A percentile compares a stretch with the other conserved stretches of the same genome.
phyloP scores from a whole-genome alignment of 53 echinoderm and acorn worm species.

The Echinarachnius parma region DNA sequence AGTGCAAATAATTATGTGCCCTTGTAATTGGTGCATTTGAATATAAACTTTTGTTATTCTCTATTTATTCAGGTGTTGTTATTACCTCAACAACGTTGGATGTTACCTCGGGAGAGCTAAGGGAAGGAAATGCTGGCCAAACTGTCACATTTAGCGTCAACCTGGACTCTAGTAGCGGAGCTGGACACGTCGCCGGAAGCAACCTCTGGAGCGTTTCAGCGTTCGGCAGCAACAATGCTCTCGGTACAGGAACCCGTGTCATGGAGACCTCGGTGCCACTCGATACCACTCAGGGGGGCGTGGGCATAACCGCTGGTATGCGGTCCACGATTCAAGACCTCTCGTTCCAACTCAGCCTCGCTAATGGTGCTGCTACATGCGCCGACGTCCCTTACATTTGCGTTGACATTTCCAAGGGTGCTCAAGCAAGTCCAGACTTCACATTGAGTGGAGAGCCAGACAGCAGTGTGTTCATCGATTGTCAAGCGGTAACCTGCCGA shows the following conservation, averaged over 20 bases:
- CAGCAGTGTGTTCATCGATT: background rate
- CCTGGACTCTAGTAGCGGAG: constrained; percentile 39
- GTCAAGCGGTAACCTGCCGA: constrained; percentile 4
- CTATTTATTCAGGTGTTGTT: constrained; percentile 75
- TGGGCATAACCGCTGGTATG: constrained; percentile 33
- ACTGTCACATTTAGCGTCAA: constrained; percentile 30
- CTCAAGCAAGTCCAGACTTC: constrained; percentile 1
- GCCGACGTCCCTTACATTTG: constrained; percentile 17
- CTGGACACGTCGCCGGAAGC: constrained; percentile 46
- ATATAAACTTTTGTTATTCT: too few relatives aligned
- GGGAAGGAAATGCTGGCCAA: constrained; percentile 33
- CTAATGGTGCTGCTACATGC: background rate
- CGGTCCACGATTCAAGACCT: background rate
- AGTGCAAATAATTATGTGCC: too few relatives aligned
- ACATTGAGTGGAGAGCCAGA: constrained; percentile 20
- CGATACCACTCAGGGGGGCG: constrained; percentile 20
- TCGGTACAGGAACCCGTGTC: constrained; percentile 50
- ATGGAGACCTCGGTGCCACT: constrained; percentile 30
- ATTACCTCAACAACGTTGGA: constrained; percentile 45
- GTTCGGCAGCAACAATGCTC: constrained; percentile 53
- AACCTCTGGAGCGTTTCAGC: constrained; percentile 58
- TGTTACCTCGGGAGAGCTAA: constrained; percentile 36
- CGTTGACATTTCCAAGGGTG: constrained; percentile 1
- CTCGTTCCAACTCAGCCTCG: background rate
- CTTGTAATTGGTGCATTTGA: too few relatives aligned